Conservation (phyloP, 2,113 vertebrate genomes). For the Stigmatopora argus region DNA sequence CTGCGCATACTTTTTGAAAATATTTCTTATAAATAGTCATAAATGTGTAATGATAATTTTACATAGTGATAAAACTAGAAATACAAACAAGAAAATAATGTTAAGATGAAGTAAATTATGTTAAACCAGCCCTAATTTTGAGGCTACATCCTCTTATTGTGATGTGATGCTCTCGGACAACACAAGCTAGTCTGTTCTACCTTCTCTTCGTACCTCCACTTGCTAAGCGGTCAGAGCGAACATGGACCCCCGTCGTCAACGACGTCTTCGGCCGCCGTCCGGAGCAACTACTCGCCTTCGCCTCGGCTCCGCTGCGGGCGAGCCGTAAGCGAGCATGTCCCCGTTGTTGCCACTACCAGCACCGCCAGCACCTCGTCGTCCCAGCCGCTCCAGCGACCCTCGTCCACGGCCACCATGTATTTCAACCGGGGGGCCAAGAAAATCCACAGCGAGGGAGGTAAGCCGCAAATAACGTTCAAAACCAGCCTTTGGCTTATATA, state of each 20-base stretch:
- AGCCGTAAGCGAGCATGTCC: conserved; percentile 67
- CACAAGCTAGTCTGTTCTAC: not conserved
- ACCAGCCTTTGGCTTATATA: not conserved
- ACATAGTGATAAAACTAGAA: rapidly evolving
- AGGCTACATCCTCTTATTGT: not conserved
- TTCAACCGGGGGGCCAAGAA: conserved; percentile 76
- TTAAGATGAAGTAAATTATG: too few relatives aligned
- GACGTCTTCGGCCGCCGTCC: conserved; percentile 15
- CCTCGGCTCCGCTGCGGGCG: conserved; percentile 27
- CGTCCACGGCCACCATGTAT: conserved; percentile 67
- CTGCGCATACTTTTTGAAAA: not conserved
- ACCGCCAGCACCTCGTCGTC: conserved; percentile 16
- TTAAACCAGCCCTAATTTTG: not conserved
- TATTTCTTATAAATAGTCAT: not conserved
- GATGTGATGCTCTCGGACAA: not conserved
- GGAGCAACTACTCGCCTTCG: conserved; percentile 4
- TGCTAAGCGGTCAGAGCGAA: conserved; percentile 24
- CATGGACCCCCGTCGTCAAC: conserved; percentile 37
- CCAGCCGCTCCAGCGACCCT: conserved; percentile 33
- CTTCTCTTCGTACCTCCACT: not conserved
- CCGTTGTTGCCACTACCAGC: conserved; percentile 12
- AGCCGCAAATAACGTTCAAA: conserved; percentile 20
- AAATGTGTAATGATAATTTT: not conserved
- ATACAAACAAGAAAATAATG: too few relatives aligned
- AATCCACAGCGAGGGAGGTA: conserved; percentile 78